These are phyloP conservation scores for Timandra comae DNA, from an alignment of 2,888 invertebrate species.

Conservation along the genomic window DNA sequence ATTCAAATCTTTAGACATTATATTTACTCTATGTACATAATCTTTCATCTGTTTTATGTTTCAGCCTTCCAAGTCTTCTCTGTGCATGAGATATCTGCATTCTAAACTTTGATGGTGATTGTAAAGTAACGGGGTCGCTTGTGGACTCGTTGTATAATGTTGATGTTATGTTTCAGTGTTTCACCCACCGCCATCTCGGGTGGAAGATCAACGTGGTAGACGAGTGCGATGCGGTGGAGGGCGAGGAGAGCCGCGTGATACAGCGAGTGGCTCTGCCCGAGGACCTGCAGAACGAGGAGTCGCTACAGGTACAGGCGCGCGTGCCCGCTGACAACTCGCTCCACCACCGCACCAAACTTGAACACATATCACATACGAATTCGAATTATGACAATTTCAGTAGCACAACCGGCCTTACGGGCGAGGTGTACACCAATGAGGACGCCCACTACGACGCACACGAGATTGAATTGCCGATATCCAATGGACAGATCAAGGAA, in stretches of 20 bases:
- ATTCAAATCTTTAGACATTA: too few species aligned
- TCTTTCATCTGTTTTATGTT: conserved; percentile 71
- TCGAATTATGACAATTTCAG: conserved; percentile 71
- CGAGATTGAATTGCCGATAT: conserved; percentile 67
- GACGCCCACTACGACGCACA: conserved; percentile 40
- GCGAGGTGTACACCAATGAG: conserved; percentile 40
- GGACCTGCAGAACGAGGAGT: conserved; percentile 66
- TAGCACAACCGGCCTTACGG: conserved; percentile 54
- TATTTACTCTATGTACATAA: conserved; percentile 55
- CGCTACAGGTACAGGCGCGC: conserved; percentile 80
- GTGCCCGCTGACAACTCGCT: conserved; percentile 78
- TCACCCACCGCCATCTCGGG: conserved; percentile 93
- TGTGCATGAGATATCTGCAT: conserved; percentile 66
- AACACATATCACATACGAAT: conserved; percentile 70
- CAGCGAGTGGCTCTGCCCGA: conserved; percentile 41
- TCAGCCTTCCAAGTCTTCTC: conserved; percentile 72
- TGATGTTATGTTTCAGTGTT: conserved; percentile 81
- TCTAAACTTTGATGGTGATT: conserved; percentile 46
- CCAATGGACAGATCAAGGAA: conserved; percentile 59
- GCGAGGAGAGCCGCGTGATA: conserved; percentile 70
- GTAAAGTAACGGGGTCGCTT: conserved; percentile 10
- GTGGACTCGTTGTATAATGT: conserved; percentile 1
- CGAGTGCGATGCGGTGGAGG: conserved; percentile 80
- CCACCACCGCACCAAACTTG: conserved; percentile 56
- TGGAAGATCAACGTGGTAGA: conserved; percentile 97